Evolutionary conservation across 2,888 invertebrate species (phyloP), one percentile per base, ranked within the genome.

Genomic region (Philaethria dido): DNA sequence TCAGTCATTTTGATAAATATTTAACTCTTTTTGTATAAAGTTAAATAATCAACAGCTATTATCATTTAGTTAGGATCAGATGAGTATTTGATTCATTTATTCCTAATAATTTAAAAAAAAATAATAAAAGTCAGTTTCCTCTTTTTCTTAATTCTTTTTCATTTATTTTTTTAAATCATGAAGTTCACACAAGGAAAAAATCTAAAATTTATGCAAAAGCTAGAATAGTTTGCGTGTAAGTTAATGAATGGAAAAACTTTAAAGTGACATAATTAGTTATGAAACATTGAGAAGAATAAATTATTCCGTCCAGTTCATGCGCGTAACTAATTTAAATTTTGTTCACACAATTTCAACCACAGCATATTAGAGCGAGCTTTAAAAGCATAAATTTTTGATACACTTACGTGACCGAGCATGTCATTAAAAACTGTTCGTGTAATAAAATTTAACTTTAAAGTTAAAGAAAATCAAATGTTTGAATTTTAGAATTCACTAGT

Each of bases 251-350:
- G 29, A 29, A 1, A 14, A 8, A 39, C 14, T 36, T 55, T 20
- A 18, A 20, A 36, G 36, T 8, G 8, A 13, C 20, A 20, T 8
- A 25, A 29, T 11, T 44, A 42, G 4, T 29, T 44, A 20, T 44
- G 16, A 59, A 45, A 59, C 5, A 5, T 59, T 4, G 1, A 36
- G n/a, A 44, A 25, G 18, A 60, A 45, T 45, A 18, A 45, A 45
- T 45, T 45, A 44, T 29, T 45, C 44, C 18, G 13, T 29, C 29
- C 29, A 44, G 18, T 29, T 29, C 14, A 45, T 18, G 18, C 16
- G 45, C 45, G 44, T 18, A 60, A 44, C 44, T 22, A 16, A 60
- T 59, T 59, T 29, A 45, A 59, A 45, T 60, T 60, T 60, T 59
- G 16, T 44, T 45, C 25, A 14, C 60, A 29, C 45, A 33, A 45